Evolutionary conservation across 2,888 invertebrate species (phyloP).

Genomic region (Orthosia incerta): DNA sequence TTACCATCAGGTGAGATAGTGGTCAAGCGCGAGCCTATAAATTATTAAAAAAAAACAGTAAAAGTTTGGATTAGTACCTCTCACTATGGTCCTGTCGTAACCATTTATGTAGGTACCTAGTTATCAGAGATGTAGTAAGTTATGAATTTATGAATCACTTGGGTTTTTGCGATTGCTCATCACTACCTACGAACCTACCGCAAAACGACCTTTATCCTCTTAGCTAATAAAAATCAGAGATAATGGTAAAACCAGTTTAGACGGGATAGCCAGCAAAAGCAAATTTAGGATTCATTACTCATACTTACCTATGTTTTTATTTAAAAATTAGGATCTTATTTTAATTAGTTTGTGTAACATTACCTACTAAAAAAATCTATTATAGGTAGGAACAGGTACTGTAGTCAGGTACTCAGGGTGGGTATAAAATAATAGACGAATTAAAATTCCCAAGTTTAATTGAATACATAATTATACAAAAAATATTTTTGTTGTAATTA

Average conservation of each 20-base stretch:
- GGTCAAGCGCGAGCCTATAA: no score
- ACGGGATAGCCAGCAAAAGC: no score
- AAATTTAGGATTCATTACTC: no score
- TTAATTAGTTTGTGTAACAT: no score
- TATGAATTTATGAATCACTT: no score
- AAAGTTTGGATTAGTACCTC: neutral
- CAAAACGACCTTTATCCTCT: neutral
- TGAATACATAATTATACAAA: conserved; percentile 61
- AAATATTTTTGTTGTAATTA: conserved; percentile 47
- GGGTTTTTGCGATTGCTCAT: conserved; percentile 9
- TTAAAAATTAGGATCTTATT: no score
- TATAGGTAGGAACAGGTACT: neutral
- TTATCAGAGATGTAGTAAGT: no score
- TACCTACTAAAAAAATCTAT: no score
- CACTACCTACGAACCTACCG: neutral
- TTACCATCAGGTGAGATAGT: no score
- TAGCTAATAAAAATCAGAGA: neutral
- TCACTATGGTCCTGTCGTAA: neutral
- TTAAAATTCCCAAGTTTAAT: conserved; percentile 52
- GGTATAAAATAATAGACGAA: conserved; percentile 39
- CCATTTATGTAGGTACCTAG: neutral
- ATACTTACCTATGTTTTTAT: no score
- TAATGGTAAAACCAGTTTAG: neutral
- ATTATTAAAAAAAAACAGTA: no score
- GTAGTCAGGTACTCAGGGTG: neutral